These are phyloP conservation scores for Hipparchia semele DNA, from an alignment of 2,888 invertebrate species.

Conservation along the genomic window DNA sequence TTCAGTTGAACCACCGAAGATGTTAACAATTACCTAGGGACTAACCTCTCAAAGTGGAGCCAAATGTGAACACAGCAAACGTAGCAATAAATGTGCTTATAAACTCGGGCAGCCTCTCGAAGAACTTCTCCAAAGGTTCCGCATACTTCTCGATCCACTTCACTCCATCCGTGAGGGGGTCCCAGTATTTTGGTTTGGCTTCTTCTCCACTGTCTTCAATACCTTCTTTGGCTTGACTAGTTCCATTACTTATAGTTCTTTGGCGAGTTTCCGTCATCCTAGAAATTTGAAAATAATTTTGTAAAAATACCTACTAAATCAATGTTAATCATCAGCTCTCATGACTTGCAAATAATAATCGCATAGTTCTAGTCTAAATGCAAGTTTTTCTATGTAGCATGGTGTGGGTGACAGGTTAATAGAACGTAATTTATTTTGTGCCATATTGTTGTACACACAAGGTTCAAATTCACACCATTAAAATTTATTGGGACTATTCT, in stretches of 20 bases:
- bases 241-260: slow-evolving; percentile 35
- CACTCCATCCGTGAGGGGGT: slow-evolving; percentile 82
- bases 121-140: slow-evolving; percentile 78
- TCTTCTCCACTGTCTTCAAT: slow-evolving; percentile 29
- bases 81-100: slow-evolving; percentile 82
- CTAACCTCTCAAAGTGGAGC: slow-evolving; percentile 84
- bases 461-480: no score
- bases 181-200: slow-evolving; percentile 61
- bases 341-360: not conserved
- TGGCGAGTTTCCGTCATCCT: slow-evolving; percentile 45
- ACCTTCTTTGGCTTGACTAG: slow-evolving; percentile 32
- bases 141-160: slow-evolving; percentile 85
- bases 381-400: no score
- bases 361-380: no score
- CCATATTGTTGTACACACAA: no score
- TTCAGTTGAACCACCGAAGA: no score
- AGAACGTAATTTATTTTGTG: no score
- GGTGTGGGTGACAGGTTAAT: no score
- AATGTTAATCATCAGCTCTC: not conserved
- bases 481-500: no score
- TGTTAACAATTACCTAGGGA: slow-evolving; percentile 11
- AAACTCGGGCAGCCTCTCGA: slow-evolving; percentile 80
- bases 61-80: slow-evolving; percentile 84
- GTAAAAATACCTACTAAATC: not conserved
- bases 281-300: slow-evolving; percentile 18